Conservation (phyloP, 2,113 vertebrate genomes). For the Nibea albiflora region DNA sequence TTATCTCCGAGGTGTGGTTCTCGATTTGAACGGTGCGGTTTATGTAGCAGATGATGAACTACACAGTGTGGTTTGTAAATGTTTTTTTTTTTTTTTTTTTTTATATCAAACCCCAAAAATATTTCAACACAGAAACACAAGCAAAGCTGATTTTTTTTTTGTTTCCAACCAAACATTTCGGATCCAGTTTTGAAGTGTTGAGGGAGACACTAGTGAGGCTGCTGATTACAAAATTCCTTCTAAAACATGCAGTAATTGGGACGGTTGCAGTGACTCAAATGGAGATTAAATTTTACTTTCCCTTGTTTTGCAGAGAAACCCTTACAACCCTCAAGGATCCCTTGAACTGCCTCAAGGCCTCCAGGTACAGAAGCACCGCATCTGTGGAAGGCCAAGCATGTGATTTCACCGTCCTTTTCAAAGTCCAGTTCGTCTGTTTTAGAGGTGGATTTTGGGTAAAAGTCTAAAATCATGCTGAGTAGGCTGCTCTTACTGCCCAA, state of each 20-base stretch:
- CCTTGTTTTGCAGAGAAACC: background rate
- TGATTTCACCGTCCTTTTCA: background rate
- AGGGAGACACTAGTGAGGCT: background rate
- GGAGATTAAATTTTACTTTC: background rate
- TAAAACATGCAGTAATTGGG: background rate
- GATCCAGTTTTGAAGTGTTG: background rate
- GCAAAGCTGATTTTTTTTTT: slow-evolving; percentile 6
- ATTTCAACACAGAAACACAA: slow-evolving; percentile 29
- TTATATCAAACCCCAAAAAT: slow-evolving; percentile 31
- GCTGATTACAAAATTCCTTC: background rate
- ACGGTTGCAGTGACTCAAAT: background rate
- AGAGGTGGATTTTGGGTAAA: background rate
- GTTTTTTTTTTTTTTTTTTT: slow-evolving; percentile 63
- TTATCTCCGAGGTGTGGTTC: slow-evolving; percentile 50
- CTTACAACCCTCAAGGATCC: slow-evolving; percentile 14
- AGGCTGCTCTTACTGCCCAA: background rate
- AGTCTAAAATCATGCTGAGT: slow-evolving; percentile 12
- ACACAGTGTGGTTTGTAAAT: background rate
- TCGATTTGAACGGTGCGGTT: slow-evolving; percentile 46
- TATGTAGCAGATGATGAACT: slow-evolving; percentile 52
- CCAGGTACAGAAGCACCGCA: background rate
- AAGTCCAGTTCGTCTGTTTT: slow-evolving; percentile 5
- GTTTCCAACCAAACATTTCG: background rate
- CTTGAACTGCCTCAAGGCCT: slow-evolving; percentile 11
- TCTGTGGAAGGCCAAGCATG: background rate